Evolutionary conservation across 2,888 invertebrate species (phyloP).

Genomic region (Leucophenga montana): DNA sequence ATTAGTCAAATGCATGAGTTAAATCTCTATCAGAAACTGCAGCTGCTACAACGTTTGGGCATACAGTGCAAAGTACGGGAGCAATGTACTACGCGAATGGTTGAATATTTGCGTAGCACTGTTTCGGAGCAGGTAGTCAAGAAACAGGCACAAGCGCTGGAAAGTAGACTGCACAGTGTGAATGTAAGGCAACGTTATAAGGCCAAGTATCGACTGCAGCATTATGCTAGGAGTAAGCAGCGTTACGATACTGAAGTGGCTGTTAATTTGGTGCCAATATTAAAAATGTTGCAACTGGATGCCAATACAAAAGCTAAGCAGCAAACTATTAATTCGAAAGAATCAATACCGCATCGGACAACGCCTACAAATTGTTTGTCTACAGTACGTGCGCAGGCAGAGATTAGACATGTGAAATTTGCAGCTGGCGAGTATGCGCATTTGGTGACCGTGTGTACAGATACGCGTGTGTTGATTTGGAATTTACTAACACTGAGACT

Average conservation of each 20-base stretch:
- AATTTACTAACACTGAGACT: constrained; percentile 79
- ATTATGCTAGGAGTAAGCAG: constrained; percentile 47
- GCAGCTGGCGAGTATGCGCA: constrained; percentile 68
- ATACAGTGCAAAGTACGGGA: constrained; percentile 59
- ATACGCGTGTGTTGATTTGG: constrained; percentile 78
- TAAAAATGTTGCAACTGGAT: constrained; percentile 59
- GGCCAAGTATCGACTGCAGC: constrained; percentile 64
- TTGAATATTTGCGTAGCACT: constrained; percentile 51
- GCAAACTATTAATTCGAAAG: constrained; percentile 19
- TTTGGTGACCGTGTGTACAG: constrained; percentile 72
- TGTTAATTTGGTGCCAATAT: constrained; percentile 58
- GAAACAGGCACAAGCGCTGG: constrained; percentile 41
- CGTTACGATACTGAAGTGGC: constrained; percentile 48
- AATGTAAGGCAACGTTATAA: constrained; percentile 64
- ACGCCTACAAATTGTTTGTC: background rate
- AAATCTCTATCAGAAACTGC: constrained; percentile 69
- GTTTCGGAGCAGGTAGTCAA: constrained; percentile 28
- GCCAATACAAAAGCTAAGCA: constrained; percentile 26
- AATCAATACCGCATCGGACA: background rate
- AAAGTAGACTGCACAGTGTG: constrained; percentile 51
- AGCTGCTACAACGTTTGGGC: constrained; percentile 64
- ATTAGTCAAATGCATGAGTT: constrained; percentile 66
- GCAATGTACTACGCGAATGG: constrained; percentile 49
- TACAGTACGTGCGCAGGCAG: constrained; percentile 49
- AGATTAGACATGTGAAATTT: constrained; percentile 69